Conservation (phyloP, 2,797 vertebrate species). For the Poecilia velifera region DNA sequence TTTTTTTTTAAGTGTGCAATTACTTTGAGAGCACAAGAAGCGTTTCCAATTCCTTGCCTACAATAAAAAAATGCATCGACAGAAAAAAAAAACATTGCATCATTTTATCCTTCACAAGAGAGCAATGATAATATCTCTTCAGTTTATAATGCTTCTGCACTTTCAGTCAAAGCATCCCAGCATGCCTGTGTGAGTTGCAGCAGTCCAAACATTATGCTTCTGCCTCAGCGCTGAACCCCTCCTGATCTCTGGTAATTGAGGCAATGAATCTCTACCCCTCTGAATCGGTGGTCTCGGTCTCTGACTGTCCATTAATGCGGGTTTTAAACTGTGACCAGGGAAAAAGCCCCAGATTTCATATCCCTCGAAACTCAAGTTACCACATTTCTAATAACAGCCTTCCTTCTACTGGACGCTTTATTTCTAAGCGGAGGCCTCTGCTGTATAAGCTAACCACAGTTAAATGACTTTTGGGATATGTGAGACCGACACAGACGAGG, state of each 20-base stretch:
- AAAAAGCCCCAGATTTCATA: constrained; percentile 65
- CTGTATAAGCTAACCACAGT: constrained; percentile 41
- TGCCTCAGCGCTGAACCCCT: constrained; percentile 15
- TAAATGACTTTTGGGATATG: constrained; percentile 40
- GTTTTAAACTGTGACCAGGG: constrained; percentile 69
- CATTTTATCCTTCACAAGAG: background rate
- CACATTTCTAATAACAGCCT: constrained; percentile 58
- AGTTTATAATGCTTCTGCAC: background rate
- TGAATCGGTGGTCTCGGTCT: constrained; percentile 47
- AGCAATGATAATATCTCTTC: constrained; percentile 1
- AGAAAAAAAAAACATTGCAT: constrained; percentile 21
- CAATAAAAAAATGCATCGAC: background rate
- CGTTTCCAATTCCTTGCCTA: constrained; percentile 16
- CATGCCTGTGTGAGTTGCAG: constrained; percentile 2
- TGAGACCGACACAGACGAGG: constrained; percentile 1
- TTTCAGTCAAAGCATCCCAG: background rate
- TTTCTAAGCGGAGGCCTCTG: constrained; percentile 33
- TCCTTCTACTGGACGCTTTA: constrained; percentile 31
- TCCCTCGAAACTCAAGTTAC: constrained; percentile 57
- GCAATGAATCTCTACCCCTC: constrained; percentile 29
- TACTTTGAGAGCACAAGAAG: constrained; percentile 23
- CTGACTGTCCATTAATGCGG: constrained; percentile 57
- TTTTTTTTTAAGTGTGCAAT: constrained; percentile 21
- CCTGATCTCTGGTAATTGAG: constrained; percentile 37
- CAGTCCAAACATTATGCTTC: constrained; percentile 9